Conservation (phyloP, 2,888 invertebrate genomes). For the Epistrophe grossulariae region DNA sequence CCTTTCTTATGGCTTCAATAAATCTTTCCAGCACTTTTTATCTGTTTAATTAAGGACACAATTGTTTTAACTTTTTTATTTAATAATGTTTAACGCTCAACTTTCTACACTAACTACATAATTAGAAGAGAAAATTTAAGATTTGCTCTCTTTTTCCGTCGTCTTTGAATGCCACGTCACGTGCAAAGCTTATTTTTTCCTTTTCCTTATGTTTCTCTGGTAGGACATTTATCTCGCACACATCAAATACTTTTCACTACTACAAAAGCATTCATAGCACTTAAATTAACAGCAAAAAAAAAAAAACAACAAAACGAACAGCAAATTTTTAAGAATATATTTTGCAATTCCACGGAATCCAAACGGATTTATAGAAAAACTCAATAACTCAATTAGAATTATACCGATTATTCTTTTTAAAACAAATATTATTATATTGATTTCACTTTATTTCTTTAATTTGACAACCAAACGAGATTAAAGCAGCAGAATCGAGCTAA, state of each 20-base stretch:
- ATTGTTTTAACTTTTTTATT: neutral
- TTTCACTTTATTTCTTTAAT: conserved; percentile 40
- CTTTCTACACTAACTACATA: neutral
- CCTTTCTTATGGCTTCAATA: neutral
- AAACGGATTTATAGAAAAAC: conserved; percentile 8
- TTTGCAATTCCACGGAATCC: conserved; percentile 23
- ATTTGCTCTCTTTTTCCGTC: neutral
- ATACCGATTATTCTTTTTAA: conserved; percentile 17
- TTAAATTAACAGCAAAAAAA: conserved; percentile 39
- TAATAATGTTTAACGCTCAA: neutral
- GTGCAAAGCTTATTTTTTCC: conserved; percentile 35
- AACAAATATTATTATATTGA: conserved; percentile 26
- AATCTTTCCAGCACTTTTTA: neutral
- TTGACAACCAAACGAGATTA: conserved; percentile 65
- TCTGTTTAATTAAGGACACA: neutral
- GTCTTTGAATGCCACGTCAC: conserved; percentile 9
- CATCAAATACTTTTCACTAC: conserved; percentile 46
- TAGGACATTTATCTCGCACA: conserved; percentile 46
- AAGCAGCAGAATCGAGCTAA: conserved; percentile 69
- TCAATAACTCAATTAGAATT: neutral
- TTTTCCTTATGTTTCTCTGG: conserved; percentile 36
- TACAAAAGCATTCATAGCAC: conserved; percentile 45
- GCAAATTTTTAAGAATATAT: conserved; percentile 9
- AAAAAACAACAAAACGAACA: conserved; percentile 26
- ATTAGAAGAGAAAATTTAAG: conserved; percentile 43